Evolutionary conservation across 2,113 vertebrate species (phyloP).

Genomic region (Pelobates fuscus): DNA sequence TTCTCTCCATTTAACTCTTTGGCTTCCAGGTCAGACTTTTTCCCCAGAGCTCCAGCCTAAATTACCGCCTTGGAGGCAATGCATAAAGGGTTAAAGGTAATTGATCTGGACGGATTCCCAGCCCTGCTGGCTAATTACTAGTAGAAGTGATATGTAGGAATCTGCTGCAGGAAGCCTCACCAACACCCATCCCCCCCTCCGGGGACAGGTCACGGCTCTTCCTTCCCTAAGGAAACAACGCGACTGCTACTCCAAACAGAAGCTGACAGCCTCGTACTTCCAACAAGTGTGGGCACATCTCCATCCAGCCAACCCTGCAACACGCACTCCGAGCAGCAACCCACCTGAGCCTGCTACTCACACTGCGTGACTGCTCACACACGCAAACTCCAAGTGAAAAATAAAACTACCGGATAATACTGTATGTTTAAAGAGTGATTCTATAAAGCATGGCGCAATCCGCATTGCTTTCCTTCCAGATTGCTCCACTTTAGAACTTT

Average conservation of each 20-base stretch:
- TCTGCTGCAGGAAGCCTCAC: conserved; percentile 4
- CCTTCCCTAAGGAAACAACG: conserved; percentile 21
- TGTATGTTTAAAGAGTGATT: too few species aligned
- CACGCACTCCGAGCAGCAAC: neutral
- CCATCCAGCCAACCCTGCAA: neutral
- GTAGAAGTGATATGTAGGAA: neutral
- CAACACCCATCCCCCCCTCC: neutral
- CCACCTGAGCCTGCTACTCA: too few species aligned
- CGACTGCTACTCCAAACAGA: conserved; percentile 17
- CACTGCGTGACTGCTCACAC: too few species aligned
- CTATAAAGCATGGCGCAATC: too few species aligned
- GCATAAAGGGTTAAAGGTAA: neutral
- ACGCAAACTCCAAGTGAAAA: too few species aligned
- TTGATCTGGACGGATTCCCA: neutral
- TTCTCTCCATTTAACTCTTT: neutral
- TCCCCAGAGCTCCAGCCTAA: neutral
- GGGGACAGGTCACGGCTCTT: conserved; percentile 25
- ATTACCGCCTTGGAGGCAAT: neutral
- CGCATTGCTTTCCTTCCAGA: too few species aligned
- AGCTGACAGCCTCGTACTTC: neutral
- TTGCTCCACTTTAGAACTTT: too few species aligned
- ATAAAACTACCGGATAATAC: too few species aligned
- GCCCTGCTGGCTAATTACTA: neutral
- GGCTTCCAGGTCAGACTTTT: neutral
- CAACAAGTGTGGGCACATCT: conserved; percentile 23